Evolutionary conservation across 2,797 vertebrate species (phyloP), one percentile per base, ranked within the genome.

Genomic region (Gouania willdenowi): DNA sequence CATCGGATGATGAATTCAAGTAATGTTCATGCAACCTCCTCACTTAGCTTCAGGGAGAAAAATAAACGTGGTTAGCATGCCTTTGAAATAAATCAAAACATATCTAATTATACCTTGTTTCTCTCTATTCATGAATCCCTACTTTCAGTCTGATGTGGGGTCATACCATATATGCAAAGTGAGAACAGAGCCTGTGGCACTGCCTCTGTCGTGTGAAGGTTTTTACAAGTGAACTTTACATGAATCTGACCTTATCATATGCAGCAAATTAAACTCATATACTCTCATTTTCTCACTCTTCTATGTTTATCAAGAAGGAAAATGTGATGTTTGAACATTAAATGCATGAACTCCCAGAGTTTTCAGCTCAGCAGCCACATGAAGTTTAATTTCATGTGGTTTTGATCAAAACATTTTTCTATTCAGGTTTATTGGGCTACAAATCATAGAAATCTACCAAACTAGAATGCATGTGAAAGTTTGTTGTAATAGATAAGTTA

Each of bases 11-110:
- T n/a, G n/a, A n/a, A n/a, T n/a, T n/a, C n/a, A n/a, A n/a, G n/a
- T n/a, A n/a, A n/a, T n/a, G n/a, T n/a, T n/a, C n/a, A n/a, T n/a
- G n/a, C n/a, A n/a, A n/a, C n/a, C n/a, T n/a, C 46, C 35, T 8
- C 37, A 61, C 52, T 42, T 35, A 59, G 49, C 36, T 51, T 2
- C 2, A 54, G 58, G 63, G 36, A 44, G 32, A 58, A 38, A 41
- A 60, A 59, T 52, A 66, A 43, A 62, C 61, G 36, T 11, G 11
- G 26, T n/a, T 9, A 66, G 57, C 47, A 40, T 55, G 15, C 0
- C 45, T 68, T 66, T 31, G 53, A 54, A 57, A 72, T 65, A 30
- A 63, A 59, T 66, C 60, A 69, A 57, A 71, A 73, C 41, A 66
- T 58, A 50, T 69, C 61, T 65, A 60, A 68, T 57, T 37, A 65